These are phyloP conservation scores for Ramphastos sulfuratus DNA, from an alignment of 2,113 vertebrate genomes.

Conservation along the genomic window DNA sequence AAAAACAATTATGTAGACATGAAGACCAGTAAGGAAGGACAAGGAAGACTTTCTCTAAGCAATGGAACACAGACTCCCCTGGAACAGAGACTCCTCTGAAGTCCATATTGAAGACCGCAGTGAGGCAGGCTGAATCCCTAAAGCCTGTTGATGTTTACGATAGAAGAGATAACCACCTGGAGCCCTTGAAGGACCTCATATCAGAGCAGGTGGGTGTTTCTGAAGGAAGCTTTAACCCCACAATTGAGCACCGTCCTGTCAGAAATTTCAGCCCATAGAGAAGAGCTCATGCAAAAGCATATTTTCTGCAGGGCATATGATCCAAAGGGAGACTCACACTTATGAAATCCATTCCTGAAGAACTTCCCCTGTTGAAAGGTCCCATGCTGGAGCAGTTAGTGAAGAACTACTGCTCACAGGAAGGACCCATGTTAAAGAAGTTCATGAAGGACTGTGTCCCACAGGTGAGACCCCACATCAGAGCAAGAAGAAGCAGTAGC, in stretches of 20 bases:
- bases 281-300: background rate
- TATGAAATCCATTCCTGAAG: background rate
- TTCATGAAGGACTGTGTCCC: too few species aligned
- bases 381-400: accelerated
- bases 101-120: background rate
- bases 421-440: background rate
- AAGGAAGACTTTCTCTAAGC: accelerated
- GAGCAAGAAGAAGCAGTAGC: background rate
- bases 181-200: background rate
- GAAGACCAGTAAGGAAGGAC: background rate
- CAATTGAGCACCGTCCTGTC: accelerated
- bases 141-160: background rate
- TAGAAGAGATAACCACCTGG: background rate
- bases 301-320: background rate
- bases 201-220: background rate
- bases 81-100: background rate
- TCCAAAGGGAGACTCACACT: accelerated
- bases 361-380: background rate
- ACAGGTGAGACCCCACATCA: too few species aligned
- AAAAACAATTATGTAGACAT: background rate
- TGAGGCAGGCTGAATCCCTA: accelerated
- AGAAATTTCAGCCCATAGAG: background rate
- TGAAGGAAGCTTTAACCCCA: background rate
- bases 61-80: background rate
- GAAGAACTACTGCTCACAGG: background rate